These are phyloP conservation scores for Idaea dimidiata DNA, from an alignment of 2,888 invertebrate species.

Conservation along the genomic window DNA sequence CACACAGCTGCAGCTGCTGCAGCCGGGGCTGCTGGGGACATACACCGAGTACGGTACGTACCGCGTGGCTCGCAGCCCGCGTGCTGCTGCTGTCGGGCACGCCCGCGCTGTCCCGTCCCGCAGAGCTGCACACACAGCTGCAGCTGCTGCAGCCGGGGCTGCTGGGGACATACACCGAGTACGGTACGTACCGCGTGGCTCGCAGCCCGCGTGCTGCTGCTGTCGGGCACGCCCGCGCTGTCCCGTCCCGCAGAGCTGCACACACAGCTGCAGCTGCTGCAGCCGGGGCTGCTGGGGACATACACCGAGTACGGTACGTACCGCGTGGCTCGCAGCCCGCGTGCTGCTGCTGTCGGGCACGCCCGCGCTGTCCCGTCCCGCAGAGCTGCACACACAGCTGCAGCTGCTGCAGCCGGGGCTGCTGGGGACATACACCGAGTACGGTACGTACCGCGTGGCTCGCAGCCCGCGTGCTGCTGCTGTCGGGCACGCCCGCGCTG, in stretches of 20 bases:
- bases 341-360: constrained; percentile 95
- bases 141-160: constrained; percentile 85
- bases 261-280: constrained; percentile 90
- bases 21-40: constrained; percentile 83
- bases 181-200: constrained; percentile 81
- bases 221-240: constrained; percentile 97
- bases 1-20: constrained; percentile 90
- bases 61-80: constrained; percentile 83
- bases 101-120: constrained; percentile 94
- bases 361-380: constrained; percentile 94
- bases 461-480: constrained; percentile 86
- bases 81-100: constrained; percentile 95
- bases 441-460: constrained; percentile 81
- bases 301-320: constrained; percentile 80
- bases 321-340: constrained; percentile 83
- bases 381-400: constrained; percentile 94
- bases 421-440: constrained; percentile 82
- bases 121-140: constrained; percentile 94
- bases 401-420: constrained; percentile 85
- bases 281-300: constrained; percentile 83
- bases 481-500: constrained; percentile 97
- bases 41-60: constrained; percentile 80
- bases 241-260: constrained; percentile 94
- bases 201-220: constrained; percentile 86
- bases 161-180: constrained; percentile 82